Base-by-base conservation (phyloP, 2,888 invertebrate species). In the Dendrolimus pini region DNA sequence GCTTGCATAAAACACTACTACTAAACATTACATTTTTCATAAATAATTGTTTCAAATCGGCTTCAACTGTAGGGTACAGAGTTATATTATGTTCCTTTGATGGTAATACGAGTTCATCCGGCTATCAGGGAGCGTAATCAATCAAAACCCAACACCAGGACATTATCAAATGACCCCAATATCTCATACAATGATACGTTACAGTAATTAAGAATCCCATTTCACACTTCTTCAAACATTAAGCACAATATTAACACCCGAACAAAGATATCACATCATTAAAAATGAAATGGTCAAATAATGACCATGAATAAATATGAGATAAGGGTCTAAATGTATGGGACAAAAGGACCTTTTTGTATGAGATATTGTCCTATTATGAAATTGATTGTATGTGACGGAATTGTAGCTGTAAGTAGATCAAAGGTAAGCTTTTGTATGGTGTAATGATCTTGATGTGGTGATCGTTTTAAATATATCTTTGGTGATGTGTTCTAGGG, bases 291-390 rank as follows among this genome's bases (percentile, higher is more conserved):
- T 83, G 89, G 89, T 89, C 89, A 89, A 89, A 89, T 89, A 89
- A 90, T 90, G 89, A 89, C 90, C 90, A 87, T 87, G 86, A 89
- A 89, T 89, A 89, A 89, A 87, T 89, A 72, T 79, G 71, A 81
- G 87, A 85, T 85, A 83, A 83, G 82, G 86, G 82, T 80, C 79
- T 72, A 67, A 75, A 72, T 75, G 78, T 70, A 74, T 67, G 65
- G 67, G 70, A 83, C 83, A 85, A 85, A 78, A 66, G 78, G 65
- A 82, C 81, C 82, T 82, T 72, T 75, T 80, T 62, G 79, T 82
- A 82, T 82, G 80, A 82, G 74, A 72, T 75, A 66, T 75, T 70
- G 80, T 78, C 70, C 78, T 80, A 75, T 71, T 80, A 73, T 78
- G 73, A 77, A 77, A 80, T 83, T 85, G 85, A 89, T 88, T 85